Conservation (phyloP, 2,888 invertebrate species). For the Hyppa rectilinea region DNA sequence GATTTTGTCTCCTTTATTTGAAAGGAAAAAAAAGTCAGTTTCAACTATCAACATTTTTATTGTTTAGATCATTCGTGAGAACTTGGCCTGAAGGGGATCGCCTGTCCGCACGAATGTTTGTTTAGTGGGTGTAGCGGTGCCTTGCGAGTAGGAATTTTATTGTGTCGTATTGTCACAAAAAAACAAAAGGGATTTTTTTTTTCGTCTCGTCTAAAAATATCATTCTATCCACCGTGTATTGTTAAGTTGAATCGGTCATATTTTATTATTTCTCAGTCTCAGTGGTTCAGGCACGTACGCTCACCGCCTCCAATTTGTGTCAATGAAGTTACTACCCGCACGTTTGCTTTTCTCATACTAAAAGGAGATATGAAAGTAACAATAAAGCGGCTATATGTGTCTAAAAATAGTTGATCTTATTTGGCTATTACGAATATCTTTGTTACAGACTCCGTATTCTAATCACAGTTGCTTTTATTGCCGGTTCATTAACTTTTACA, state of each 20-base stretch:
- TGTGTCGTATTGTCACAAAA: background rate
- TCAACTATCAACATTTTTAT: too few relatives aligned
- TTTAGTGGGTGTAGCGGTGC: too few relatives aligned
- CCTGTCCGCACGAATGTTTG: too few relatives aligned
- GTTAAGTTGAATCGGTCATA: slow-evolving; percentile 26
- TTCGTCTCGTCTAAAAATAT: slow-evolving; percentile 5
- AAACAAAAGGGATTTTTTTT: slow-evolving; percentile 7
- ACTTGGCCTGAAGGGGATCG: too few relatives aligned
- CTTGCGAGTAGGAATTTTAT: too few relatives aligned
- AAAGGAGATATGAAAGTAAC: slow-evolving; percentile 6
- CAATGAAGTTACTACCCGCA: slow-evolving; percentile 49
- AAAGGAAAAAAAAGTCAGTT: too few relatives aligned
- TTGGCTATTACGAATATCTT: slow-evolving; percentile 1
- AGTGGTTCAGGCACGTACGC: slow-evolving; percentile 45
- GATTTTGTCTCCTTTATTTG: too few relatives aligned
- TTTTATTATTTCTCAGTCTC: slow-evolving; percentile 40
- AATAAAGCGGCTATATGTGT: slow-evolving; percentile 11
- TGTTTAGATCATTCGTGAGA: too few relatives aligned
- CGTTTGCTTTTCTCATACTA: slow-evolving; percentile 40
- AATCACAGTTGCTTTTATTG: background rate
- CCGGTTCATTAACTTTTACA: too few relatives aligned
- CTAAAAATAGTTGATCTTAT: slow-evolving; percentile 13
- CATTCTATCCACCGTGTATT: background rate
- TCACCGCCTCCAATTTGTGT: slow-evolving; percentile 20
- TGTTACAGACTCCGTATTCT: background rate